phyloP scores from a whole-genome alignment of 1,140 invertebrate genomes.

The Drosophila parvula region DNA sequence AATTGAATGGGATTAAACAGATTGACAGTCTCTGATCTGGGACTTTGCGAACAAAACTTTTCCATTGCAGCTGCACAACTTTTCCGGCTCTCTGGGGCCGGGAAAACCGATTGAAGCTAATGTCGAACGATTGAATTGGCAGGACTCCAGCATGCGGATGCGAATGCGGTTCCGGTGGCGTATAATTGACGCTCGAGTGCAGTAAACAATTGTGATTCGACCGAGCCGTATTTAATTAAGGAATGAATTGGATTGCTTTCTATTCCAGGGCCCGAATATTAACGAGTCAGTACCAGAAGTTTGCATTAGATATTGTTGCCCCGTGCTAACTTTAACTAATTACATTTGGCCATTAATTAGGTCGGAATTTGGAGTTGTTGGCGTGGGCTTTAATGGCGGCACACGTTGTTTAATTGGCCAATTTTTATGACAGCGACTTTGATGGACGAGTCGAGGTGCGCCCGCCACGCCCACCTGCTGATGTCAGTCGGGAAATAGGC shows the following conservation, averaged over 20 bases:
- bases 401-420: slow-evolving; percentile 52
- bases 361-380: slow-evolving; percentile 14
- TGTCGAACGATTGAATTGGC: slow-evolving; percentile 29
- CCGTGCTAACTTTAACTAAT: slow-evolving; percentile 26
- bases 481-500: slow-evolving; percentile 49
- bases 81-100: slow-evolving; percentile 16
- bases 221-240: slow-evolving; percentile 30
- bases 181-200: slow-evolving; percentile 12
- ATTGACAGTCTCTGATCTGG: slow-evolving; percentile 58
- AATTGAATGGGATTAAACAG: slow-evolving; percentile 56
- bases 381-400: slow-evolving; percentile 17
- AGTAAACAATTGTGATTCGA: slow-evolving; percentile 36
- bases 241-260: slow-evolving; percentile 23
- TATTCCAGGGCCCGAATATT: neutral
- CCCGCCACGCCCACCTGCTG: slow-evolving; percentile 30
- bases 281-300: slow-evolving; percentile 1
- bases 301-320: slow-evolving; percentile 7
- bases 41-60: slow-evolving; percentile 47
- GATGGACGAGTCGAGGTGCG: slow-evolving; percentile 48
- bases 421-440: slow-evolving; percentile 58
- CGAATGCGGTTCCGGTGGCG: slow-evolving; percentile 3
- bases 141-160: slow-evolving; percentile 8
- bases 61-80: slow-evolving; percentile 49
- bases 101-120: slow-evolving; percentile 26
- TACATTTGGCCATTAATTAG: slow-evolving; percentile 57